These are phyloP conservation scores for Sicus ferrugineus DNA, from an alignment of 2,888 invertebrate species.

Conservation along the genomic window DNA sequence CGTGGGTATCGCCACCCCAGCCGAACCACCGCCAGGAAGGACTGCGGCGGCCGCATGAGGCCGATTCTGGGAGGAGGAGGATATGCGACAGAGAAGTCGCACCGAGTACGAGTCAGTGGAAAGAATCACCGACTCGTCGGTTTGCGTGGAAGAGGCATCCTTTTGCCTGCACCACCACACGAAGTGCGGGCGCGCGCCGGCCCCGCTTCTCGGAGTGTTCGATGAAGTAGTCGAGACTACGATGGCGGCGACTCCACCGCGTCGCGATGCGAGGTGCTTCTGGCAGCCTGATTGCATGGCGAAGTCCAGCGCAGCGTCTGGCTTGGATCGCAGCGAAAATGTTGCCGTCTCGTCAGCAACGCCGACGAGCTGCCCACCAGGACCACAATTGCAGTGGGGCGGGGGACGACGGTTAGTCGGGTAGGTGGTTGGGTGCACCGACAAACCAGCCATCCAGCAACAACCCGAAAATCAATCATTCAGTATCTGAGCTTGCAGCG, in stretches of 20 bases:
- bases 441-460: background rate
- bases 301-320: slow-evolving; percentile 8
- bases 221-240: background rate
- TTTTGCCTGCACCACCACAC: background rate
- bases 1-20: slow-evolving; percentile 44
- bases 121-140: background rate
- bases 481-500: slow-evolving; percentile 52
- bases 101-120: background rate
- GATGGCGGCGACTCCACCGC: background rate
- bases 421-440: background rate
- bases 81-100: background rate
- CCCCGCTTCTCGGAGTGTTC: slow-evolving; percentile 1
- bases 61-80: background rate
- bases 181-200: background rate
- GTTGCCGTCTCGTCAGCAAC: slow-evolving; percentile 28
- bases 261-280: slow-evolving; percentile 2
- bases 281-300: slow-evolving; percentile 11
- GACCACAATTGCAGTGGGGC: background rate
- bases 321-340: slow-evolving; percentile 23
- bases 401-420: slow-evolving; percentile 5
- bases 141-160: slow-evolving; percentile 6
- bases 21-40: slow-evolving; percentile 36
- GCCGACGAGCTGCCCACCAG: background rate
- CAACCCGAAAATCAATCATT: slow-evolving; percentile 52
- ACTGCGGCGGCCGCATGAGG: slow-evolving; percentile 15